Percentiles rank a stretch among this genome's conserved stretches.
These are phyloP conservation scores for Artibeus jamaicensis DNA, from an alignment of 2,797 vertebrate genomes.

Conservation along the genomic window DNA sequence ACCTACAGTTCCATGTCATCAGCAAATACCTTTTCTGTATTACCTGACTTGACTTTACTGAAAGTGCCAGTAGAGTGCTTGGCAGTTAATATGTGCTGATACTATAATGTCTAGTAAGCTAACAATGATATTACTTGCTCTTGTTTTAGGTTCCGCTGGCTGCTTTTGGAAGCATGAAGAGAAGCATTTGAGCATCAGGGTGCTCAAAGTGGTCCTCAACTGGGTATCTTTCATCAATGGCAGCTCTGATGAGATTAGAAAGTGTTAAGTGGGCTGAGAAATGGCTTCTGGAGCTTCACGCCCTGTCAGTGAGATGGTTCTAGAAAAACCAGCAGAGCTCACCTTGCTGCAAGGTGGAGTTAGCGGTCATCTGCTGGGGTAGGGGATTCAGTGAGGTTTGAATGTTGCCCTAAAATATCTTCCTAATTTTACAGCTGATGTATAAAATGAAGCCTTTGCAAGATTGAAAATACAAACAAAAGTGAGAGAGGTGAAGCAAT, in stretches of 20 bases:
- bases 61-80: background rate
- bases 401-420: background rate
- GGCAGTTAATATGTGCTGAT: background rate
- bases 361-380: background rate
- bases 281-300: background rate
- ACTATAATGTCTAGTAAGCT: background rate
- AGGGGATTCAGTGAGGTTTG: background rate
- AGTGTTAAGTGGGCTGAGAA: background rate
- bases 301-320: background rate
- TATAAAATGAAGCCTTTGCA: background rate
- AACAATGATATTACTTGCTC: background rate
- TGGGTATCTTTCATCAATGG: background rate
- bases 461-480: constrained; percentile 1
- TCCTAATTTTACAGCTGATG: background rate
- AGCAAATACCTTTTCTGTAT: background rate
- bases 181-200: background rate
- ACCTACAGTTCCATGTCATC: background rate
- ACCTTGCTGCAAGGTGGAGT: background rate
- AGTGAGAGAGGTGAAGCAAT: background rate
- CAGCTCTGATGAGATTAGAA: background rate
- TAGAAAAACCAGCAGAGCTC: background rate
- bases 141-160: background rate
- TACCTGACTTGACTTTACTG: background rate
- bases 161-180: background rate
- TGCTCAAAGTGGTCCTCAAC: background rate